phyloP scores from a whole-genome alignment of 1,140 invertebrate genomes.

The Drosophila gunungcola region DNA sequence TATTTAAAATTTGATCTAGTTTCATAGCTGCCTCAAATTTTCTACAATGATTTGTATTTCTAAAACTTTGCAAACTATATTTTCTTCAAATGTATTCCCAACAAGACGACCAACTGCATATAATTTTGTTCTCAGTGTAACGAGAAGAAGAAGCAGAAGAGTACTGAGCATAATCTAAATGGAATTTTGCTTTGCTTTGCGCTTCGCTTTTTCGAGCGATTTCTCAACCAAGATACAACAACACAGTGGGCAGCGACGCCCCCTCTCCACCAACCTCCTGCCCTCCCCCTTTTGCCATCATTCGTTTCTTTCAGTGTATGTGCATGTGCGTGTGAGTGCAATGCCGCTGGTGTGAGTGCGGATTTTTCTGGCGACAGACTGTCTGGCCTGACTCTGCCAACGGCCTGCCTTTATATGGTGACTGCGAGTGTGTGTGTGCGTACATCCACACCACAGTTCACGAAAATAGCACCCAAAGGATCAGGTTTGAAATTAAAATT shows the following conservation, averaged over 20 bases:
- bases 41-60: no score
- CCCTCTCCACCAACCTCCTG: slow-evolving; percentile 9
- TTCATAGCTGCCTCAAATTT: no score
- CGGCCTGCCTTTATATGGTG: slow-evolving; percentile 62
- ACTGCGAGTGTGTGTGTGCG: slow-evolving; percentile 9
- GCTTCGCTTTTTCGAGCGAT: slow-evolving; percentile 64
- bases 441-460: slow-evolving; percentile 3
- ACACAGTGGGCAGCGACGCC: slow-evolving; percentile 13
- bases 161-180: slow-evolving; percentile 70
- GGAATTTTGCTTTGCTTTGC: slow-evolving; percentile 69
- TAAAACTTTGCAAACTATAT: background rate
- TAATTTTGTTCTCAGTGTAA: slow-evolving; percentile 7
- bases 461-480: background rate
- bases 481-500: no score
- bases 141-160: slow-evolving; percentile 20
- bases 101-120: background rate
- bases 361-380: slow-evolving; percentile 82
- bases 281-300: background rate
- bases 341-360: slow-evolving; percentile 54
- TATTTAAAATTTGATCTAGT: no score
- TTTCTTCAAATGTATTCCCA: background rate
- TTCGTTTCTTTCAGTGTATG: slow-evolving; percentile 47
- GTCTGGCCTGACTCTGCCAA: slow-evolving; percentile 72
- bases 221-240: slow-evolving; percentile 67
- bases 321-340: slow-evolving; percentile 11